phyloP scores from a whole-genome alignment of 2,113 vertebrate species.

The Notarius lentiginosus region DNA sequence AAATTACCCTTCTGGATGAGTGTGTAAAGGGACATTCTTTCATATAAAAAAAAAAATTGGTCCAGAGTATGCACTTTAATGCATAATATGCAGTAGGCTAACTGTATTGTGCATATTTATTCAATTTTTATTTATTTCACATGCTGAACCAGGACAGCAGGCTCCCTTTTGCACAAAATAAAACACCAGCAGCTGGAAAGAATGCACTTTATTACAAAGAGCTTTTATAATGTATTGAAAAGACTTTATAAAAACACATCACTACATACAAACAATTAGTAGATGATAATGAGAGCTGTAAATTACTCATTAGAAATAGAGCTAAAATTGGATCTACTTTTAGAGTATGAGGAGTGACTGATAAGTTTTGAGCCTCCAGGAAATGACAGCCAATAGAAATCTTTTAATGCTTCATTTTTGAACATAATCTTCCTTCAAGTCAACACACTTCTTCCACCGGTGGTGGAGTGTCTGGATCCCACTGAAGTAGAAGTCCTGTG shows the following conservation, averaged over 20 bases:
- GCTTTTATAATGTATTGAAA: background rate
- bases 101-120: background rate
- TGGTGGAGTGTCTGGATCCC: no score
- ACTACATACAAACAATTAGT: background rate
- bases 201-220: background rate
- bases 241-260: background rate
- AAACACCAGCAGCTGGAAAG: background rate
- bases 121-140: conserved; percentile 6
- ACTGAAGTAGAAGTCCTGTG: no score
- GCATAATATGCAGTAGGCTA: conserved; percentile 28
- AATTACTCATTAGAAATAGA: background rate
- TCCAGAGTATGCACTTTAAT: background rate
- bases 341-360: background rate
- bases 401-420: no score
- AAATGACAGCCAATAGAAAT: no score
- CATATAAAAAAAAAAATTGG: no score
- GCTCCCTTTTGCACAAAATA: background rate
- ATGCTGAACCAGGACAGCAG: background rate
- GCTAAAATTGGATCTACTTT: background rate
- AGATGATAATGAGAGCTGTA: background rate
- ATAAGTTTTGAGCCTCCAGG: no score
- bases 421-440: no score
- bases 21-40: no score
- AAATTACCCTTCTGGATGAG: no score
- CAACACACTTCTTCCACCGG: no score